A percentile compares a stretch with the other conserved stretches of the same genome.
Conservation (phyloP, 2,797 vertebrate genomes). For the Pseudochirops cupreus region DNA sequence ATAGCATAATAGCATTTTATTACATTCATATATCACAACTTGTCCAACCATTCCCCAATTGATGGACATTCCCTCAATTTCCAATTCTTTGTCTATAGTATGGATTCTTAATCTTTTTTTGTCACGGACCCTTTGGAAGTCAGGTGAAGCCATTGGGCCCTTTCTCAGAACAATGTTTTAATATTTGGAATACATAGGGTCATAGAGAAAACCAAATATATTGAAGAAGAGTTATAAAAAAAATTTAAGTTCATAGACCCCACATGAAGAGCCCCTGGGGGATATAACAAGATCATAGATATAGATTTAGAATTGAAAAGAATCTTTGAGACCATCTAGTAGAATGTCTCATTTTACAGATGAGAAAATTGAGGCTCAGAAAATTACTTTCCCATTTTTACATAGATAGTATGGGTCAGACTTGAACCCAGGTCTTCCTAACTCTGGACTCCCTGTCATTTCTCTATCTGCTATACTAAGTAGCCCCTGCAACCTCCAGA, state of each 20-base stretch:
- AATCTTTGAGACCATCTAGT: background rate
- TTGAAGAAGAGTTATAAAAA: background rate
- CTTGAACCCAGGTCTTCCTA: background rate
- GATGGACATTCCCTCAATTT: too few species aligned
- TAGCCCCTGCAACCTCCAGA: background rate
- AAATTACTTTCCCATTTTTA: background rate
- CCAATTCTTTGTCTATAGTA: too few species aligned
- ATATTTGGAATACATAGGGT: background rate
- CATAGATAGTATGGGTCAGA: background rate
- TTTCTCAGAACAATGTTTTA: background rate
- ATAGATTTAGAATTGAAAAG: background rate
- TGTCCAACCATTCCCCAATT: too few species aligned
- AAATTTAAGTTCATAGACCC: background rate
- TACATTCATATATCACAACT: too few species aligned
- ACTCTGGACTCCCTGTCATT: background rate
- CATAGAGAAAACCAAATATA: background rate
- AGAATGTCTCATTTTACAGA: background rate
- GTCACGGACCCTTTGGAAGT: background rate
- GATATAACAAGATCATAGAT: background rate
- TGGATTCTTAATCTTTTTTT: background rate
- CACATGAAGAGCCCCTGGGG: background rate
- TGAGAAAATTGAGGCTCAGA: too few species aligned
- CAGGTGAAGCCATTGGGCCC: background rate
- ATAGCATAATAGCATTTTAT: too few species aligned
- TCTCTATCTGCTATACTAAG: background rate